Conservation (phyloP, 2,113 vertebrate species). For the Amphiprion percula region DNA sequence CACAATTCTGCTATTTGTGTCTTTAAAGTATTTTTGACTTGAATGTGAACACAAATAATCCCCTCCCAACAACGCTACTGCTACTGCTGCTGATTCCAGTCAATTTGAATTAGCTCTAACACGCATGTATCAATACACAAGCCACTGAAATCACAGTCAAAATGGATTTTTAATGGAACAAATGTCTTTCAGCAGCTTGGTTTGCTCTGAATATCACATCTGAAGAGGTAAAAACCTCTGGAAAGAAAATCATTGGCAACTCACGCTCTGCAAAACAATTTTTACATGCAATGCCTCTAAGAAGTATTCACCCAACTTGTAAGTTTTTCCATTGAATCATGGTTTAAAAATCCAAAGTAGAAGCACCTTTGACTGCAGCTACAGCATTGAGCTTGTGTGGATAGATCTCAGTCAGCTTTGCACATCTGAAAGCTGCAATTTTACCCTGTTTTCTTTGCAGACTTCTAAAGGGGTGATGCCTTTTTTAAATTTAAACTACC, state of each 20-base stretch:
- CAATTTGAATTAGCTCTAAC: neutral
- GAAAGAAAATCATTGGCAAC: neutral
- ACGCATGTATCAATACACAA: neutral
- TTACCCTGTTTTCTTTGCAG: too few species aligned
- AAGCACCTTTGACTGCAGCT: too few species aligned
- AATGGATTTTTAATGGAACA: constrained; percentile 6
- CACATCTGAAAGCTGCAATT: too few species aligned
- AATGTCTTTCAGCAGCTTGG: neutral
- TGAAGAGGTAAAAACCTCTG: neutral
- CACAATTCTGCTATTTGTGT: neutral
- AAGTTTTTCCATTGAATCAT: too few species aligned
- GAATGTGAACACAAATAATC: neutral
- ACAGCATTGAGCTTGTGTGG: too few species aligned
- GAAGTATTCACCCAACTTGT: too few species aligned
- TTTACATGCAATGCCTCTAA: too few species aligned
- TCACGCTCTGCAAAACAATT: too few species aligned
- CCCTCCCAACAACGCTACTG: neutral
- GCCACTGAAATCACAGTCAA: neutral
- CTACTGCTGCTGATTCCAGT: constrained; percentile 15
- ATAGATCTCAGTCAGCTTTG: too few species aligned
- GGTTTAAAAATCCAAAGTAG: too few species aligned
- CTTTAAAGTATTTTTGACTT: neutral
- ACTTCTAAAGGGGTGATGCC: too few species aligned
- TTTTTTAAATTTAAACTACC: too few species aligned
- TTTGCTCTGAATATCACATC: neutral